Percentiles rank a stretch among this genome's conserved stretches.
These are phyloP conservation scores for Carcharodon carcharias DNA, from an alignment of 2,797 vertebrate species.

Conservation along the genomic window DNA sequence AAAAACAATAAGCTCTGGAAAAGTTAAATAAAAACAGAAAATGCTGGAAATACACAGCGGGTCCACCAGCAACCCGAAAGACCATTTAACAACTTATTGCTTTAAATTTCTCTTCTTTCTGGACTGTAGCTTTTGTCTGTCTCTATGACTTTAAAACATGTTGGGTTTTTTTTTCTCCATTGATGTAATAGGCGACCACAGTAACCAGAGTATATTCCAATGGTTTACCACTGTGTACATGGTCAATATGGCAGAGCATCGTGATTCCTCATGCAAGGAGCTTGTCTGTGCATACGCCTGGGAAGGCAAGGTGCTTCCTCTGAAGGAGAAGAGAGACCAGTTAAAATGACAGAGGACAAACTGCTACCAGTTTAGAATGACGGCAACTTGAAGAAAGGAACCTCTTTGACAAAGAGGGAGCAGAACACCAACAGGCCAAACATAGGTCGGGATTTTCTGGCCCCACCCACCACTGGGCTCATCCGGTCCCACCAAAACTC, in stretches of 20 bases:
- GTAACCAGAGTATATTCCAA: background rate
- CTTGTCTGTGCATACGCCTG: background rate
- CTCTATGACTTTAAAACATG: background rate
- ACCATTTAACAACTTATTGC: background rate
- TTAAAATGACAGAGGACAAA: background rate
- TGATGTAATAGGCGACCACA: background rate
- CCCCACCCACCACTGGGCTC: no score
- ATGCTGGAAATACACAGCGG: background rate
- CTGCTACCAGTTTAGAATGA: background rate
- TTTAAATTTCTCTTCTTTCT: background rate
- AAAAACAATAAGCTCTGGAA: background rate
- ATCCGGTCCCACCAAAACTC: no score
- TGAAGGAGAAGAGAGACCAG: background rate
- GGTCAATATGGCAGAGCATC: background rate
- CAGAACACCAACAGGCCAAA: background rate
- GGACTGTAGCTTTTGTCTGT: background rate
- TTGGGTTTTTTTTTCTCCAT: background rate
- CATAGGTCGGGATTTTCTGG: no score
- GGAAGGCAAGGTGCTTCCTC: background rate
- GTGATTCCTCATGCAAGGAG: background rate
- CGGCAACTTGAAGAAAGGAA: background rate
- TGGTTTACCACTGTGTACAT: background rate
- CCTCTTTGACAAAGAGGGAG: background rate
- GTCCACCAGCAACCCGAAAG: background rate
- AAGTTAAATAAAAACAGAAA: background rate